Evolutionary conservation across 2,113 vertebrate genomes (phyloP).

Genomic region (Pachyramphus minor): DNA sequence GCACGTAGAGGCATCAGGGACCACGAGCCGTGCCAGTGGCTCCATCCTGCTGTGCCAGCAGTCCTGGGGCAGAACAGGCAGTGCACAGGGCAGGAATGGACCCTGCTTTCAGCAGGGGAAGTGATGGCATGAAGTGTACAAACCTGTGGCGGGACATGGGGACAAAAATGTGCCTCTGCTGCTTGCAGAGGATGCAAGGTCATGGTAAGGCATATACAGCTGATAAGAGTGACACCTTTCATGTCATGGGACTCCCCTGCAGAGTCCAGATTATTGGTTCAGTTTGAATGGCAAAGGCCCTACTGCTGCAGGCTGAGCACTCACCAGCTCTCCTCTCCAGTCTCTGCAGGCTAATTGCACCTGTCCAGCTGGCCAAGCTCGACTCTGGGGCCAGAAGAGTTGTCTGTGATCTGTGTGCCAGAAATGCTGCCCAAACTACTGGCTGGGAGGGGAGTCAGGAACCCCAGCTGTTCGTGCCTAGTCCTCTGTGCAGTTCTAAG

Average conservation of each 20-base stretch:
- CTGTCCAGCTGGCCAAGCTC: not conserved
- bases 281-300: not conserved
- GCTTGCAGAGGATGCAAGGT: not conserved
- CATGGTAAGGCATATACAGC: not conserved
- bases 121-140: fast-evolving
- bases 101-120: not conserved
- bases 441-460: not conserved
- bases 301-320: not conserved
- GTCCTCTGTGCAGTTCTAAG: not conserved
- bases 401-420: not conserved
- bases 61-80: fast-evolving
- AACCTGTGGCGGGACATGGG: not conserved
- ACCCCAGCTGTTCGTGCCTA: not conserved
- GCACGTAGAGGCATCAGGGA: not conserved
- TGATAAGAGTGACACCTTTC: not conserved
- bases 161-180: not conserved
- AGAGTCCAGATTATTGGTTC: not conserved
- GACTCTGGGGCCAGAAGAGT: not conserved
- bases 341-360: not conserved
- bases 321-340: not conserved
- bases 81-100: not conserved
- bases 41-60: not conserved
- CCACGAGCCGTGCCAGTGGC: not conserved
- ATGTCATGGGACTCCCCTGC: not conserved
- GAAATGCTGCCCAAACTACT: not conserved